Evolutionary conservation across 2,888 invertebrate genomes (phyloP), one percentile per base, ranked within the genome.

Genomic region (Galeruca laticollis): DNA sequence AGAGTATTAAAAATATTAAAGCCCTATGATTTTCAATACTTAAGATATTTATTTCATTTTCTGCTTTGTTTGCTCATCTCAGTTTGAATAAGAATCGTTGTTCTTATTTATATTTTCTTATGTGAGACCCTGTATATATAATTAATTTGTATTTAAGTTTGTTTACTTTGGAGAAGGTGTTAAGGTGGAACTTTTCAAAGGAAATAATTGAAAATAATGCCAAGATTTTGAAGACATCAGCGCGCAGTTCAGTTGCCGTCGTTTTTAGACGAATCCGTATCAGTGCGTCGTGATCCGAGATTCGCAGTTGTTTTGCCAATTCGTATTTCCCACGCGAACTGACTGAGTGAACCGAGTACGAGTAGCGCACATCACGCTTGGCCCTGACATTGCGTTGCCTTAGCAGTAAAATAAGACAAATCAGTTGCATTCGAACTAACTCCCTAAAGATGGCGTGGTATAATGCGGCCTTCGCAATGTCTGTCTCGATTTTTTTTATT

Each of bases 371-470:
- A 70, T 51, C 54, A 68, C 69, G 73, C 73, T 77, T 73, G 79
- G 72, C 80, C 80, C 74, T 80, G 81, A 80, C 80, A 80, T 80
- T 81, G 79, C 78, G 74, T 69, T 75, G 72, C 73, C 67, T 66
- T 47, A 52, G 60, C 52, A 51, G 59, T 20, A 49, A 66, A 66
- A 33, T 33, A 49, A 26, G 37, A 72, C 75, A 77, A 76, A 76
- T 79, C 73, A 81, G 80, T 80, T 77, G 76, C 77, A 74, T 75
- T 76, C 77, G 77, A 72, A 71, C 76, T 71, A 72, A 59, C 49
- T 60, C 63, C 61, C 68, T 67, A 56, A 60, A 51, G 65, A 64
- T 67, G 65, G 73, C 68, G 70, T 70, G 49, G 47, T 61, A 67
- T 26, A 60, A 65, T 60, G 67, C 67, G 67, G 64, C 60, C 40